Evolutionary conservation across 2,888 invertebrate species (phyloP).

Genomic region (Mythimna lalbum): DNA sequence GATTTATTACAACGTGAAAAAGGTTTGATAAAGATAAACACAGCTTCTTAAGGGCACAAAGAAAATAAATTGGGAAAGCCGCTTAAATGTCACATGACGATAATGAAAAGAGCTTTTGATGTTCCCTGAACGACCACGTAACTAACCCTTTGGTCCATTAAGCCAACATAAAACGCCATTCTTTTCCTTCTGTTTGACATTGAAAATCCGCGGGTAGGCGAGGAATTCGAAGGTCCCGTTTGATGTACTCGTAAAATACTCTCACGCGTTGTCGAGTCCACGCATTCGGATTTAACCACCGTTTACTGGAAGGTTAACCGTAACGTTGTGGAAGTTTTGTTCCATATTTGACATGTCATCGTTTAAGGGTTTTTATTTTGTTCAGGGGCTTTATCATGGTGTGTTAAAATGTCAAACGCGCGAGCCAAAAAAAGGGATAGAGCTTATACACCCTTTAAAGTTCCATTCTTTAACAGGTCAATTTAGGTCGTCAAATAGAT

Average conservation of each 20-base stretch:
- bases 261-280: slow-evolving; percentile 31
- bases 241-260: slow-evolving; percentile 55
- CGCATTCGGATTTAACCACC: slow-evolving; percentile 20
- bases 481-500: no score
- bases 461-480: no score
- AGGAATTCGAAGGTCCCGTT: slow-evolving; percentile 37
- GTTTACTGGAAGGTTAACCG: slow-evolving; percentile 16
- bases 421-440: no score
- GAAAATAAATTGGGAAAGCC: slow-evolving; percentile 29
- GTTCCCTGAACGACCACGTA: slow-evolving; percentile 23
- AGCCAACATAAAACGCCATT: slow-evolving; percentile 47
- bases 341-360: slow-evolving; percentile 18
- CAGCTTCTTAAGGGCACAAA: slow-evolving; percentile 8
- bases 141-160: slow-evolving; percentile 61
- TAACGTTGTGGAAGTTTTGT: slow-evolving; percentile 6
- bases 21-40: slow-evolving; percentile 30
- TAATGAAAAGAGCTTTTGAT: slow-evolving; percentile 43
- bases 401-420: no score
- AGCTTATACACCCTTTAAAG: no score
- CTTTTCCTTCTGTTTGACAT: slow-evolving; percentile 55
- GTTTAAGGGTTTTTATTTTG: background rate
- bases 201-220: slow-evolving; percentile 43
- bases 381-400: background rate
- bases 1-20: slow-evolving; percentile 8
- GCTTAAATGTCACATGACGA: slow-evolving; percentile 23